Evolutionary conservation across 2,888 invertebrate genomes (phyloP).

Genomic region (Cistogaster globosa): DNA sequence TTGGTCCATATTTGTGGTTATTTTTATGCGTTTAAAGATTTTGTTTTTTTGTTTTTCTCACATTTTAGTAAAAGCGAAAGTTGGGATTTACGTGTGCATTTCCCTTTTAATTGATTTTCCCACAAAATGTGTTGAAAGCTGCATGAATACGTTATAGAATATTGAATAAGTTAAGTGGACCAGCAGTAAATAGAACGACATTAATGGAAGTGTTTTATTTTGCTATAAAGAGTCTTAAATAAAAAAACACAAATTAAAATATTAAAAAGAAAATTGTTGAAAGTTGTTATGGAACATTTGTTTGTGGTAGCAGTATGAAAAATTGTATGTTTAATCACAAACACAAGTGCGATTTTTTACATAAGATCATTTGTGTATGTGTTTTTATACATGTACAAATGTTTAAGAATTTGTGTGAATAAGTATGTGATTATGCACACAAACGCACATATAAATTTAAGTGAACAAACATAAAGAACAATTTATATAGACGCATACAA

Average conservation of each 20-base stretch:
- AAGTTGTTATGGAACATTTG: conserved; percentile 60
- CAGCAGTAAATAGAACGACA: neutral
- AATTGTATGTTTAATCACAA: conserved; percentile 22
- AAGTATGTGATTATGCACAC: conserved; percentile 10
- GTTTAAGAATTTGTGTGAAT: conserved; percentile 8
- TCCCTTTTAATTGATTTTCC: conserved; percentile 80
- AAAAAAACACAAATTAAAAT: conserved; percentile 2
- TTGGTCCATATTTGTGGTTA: neutral
- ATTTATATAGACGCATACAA: conserved; percentile 42
- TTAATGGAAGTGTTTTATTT: neutral
- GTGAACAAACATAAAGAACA: conserved; percentile 33
- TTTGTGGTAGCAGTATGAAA: conserved; percentile 54
- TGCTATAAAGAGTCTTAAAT: conserved; percentile 19
- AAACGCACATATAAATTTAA: conserved; percentile 13
- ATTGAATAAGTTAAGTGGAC: conserved; percentile 37
- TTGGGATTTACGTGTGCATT: conserved; percentile 74
- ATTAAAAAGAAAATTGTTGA: neutral
- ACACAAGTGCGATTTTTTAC: conserved; percentile 40
- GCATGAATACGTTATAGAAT: conserved; percentile 67
- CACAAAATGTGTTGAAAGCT: conserved; percentile 77
- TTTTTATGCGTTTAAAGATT: neutral
- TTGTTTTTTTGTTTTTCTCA: conserved; percentile 72
- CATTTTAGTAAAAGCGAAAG: conserved; percentile 71
- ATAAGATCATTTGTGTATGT: conserved; percentile 1
- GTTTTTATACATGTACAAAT: too few relatives aligned